Percentiles rank a stretch among this genome's conserved stretches.
These are phyloP conservation scores for Fringilla coelebs DNA, from an alignment of 2,797 vertebrate genomes.

Conservation along the genomic window DNA sequence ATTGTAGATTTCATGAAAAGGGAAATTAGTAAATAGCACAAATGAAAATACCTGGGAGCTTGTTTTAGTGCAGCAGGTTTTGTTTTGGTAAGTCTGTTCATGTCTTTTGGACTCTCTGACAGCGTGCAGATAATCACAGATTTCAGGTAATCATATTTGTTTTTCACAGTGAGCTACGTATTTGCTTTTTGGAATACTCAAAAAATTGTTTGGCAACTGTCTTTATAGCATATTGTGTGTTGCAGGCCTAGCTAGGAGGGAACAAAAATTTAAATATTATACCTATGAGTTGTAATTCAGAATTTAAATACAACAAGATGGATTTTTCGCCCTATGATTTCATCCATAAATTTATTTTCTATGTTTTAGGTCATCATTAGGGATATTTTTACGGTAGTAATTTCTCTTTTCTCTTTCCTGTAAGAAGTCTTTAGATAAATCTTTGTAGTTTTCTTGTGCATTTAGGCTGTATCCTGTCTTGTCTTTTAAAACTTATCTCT, in stretches of 20 bases:
- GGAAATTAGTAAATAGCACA: not conserved
- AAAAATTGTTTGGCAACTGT: conserved; percentile 25
- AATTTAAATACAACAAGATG: not conserved
- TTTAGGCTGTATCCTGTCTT: not conserved
- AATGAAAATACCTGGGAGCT: not conserved
- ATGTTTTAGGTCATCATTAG: not conserved
- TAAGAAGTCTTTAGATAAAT: not conserved
- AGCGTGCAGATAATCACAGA: not conserved
- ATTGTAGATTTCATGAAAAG: not conserved
- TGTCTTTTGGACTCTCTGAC: not conserved
- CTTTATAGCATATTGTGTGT: conserved; percentile 2
- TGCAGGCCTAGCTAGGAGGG: not conserved
- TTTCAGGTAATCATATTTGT: not conserved
- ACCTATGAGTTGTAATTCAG: not conserved
- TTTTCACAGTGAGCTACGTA: not conserved
- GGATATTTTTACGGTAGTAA: not conserved
- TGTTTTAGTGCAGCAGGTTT: not conserved
- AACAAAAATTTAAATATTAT: not conserved
- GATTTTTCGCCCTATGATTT: not conserved
- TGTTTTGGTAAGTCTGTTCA: not conserved
- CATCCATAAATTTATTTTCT: not conserved
- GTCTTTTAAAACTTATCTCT: not conserved
- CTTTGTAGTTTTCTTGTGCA: not conserved
- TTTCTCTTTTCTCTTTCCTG: not conserved
- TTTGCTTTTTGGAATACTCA: not conserved